A percentile compares a stretch with the other conserved stretches of the same genome.
phyloP scores from a whole-genome alignment of 2,113 vertebrate genomes.

The Myocastor coypus region DNA sequence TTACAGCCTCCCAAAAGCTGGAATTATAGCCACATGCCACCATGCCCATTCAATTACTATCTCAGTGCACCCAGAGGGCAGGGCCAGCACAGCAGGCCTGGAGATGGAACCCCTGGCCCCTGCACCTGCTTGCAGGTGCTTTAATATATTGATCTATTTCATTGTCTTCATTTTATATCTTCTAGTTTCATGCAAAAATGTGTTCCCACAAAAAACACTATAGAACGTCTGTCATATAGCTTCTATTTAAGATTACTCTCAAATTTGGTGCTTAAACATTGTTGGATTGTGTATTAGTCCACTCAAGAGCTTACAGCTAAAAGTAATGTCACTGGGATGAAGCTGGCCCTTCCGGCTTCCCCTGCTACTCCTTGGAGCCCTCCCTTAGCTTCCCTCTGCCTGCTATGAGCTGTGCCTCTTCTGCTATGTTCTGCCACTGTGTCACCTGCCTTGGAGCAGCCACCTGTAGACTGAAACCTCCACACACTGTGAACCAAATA shows the following conservation, averaged over 20 bases:
- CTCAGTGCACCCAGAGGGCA: no score
- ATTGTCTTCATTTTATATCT: neutral
- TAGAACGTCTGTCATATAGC: neutral
- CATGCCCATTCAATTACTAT: no score
- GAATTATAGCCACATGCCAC: no score
- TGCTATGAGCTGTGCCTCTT: neutral
- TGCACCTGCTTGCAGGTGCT: no score
- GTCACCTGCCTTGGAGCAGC: neutral
- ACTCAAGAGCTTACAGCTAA: neutral
- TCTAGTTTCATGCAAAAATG: neutral
- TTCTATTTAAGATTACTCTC: neutral
- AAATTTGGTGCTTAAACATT: neutral
- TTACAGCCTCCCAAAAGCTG: no score
- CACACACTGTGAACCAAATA: neutral
- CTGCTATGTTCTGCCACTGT: neutral
- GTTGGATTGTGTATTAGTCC: neutral
- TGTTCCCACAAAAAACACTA: neutral
- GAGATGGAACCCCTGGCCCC: no score
- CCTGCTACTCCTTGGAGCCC: neutral
- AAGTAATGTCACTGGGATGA: neutral
- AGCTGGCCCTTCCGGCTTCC: no score
- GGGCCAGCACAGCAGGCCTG: no score
- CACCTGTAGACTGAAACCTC: neutral
- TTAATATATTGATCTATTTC: no score
- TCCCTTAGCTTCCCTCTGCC: neutral